phyloP scores from a whole-genome alignment of 2,888 invertebrate genomes.

The Dicycla oo region DNA sequence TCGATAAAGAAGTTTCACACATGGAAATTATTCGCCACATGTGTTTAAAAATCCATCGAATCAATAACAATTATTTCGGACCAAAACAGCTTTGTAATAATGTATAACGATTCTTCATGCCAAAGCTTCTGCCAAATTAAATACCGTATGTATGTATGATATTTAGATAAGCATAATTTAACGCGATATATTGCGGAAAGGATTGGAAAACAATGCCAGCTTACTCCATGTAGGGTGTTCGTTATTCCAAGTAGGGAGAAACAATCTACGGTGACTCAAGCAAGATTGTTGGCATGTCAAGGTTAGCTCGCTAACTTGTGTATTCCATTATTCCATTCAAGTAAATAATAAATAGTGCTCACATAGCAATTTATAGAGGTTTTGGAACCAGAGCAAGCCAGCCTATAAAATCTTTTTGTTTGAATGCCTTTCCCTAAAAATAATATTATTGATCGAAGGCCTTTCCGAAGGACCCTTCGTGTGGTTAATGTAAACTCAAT shows the following conservation, averaged over 20 bases:
- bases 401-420: neutral
- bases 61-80: neutral
- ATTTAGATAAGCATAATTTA: conserved; percentile 42
- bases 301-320: conserved; percentile 20
- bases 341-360: neutral
- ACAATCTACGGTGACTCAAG: conserved; percentile 44
- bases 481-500: conserved; percentile 7
- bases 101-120: neutral
- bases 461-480: neutral
- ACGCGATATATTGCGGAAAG: conserved; percentile 18
- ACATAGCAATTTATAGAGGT: neutral
- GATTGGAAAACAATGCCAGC: conserved; percentile 46
- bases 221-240: conserved; percentile 37
- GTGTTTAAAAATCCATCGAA: neutral
- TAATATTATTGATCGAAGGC: neutral
- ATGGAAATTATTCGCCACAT: neutral
- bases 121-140: neutral
- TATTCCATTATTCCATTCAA: neutral
- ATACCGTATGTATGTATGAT: conserved; percentile 10
- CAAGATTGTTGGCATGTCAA: conserved; percentile 37
- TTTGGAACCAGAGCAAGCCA: neutral
- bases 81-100: conserved; percentile 1
- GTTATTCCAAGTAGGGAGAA: conserved; percentile 36
- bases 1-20: neutral
- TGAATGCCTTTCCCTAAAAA: too few species aligned